Evolutionary conservation across 2,888 invertebrate species (phyloP).

Genomic region (Callyntrura sp.): DNA sequence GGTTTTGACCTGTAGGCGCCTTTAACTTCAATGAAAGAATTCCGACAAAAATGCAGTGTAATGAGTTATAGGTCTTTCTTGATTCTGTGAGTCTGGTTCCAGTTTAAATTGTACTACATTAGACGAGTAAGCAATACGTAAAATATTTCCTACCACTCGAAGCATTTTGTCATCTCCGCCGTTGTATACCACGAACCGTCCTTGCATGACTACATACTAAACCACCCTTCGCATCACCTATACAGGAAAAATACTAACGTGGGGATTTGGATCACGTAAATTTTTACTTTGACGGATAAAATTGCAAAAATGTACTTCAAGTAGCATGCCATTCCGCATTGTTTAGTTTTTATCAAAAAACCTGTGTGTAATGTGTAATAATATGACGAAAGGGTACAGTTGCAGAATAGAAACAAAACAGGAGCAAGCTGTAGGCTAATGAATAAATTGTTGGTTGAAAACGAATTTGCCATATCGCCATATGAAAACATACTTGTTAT

Average conservation of each 20-base stretch:
- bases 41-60: not conserved
- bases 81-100: slow-evolving; percentile 15
- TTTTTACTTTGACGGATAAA: no score
- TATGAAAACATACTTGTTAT: not conserved
- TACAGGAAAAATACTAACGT: not conserved
- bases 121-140: not conserved
- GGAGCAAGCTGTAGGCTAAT: not conserved
- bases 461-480: slow-evolving; percentile 22
- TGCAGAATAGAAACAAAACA: not conserved
- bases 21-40: slow-evolving; percentile 16
- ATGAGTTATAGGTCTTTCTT: slow-evolving; percentile 18
- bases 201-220: not conserved
- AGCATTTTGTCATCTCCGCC: slow-evolving; percentile 22
- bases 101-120: slow-evolving; percentile 15
- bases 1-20: slow-evolving; percentile 42
- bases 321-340: not conserved
- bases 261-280: not conserved
- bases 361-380: no score
- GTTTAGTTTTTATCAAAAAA: slow-evolving; percentile 2
- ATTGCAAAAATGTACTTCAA: slow-evolving; percentile 23
- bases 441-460: slow-evolving; percentile 49
- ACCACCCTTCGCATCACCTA: not conserved
- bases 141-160: not conserved
- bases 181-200: not conserved
- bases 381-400: not conserved